phyloP scores from a whole-genome alignment of 2,888 invertebrate genomes.

The Rotaria macrura region DNA sequence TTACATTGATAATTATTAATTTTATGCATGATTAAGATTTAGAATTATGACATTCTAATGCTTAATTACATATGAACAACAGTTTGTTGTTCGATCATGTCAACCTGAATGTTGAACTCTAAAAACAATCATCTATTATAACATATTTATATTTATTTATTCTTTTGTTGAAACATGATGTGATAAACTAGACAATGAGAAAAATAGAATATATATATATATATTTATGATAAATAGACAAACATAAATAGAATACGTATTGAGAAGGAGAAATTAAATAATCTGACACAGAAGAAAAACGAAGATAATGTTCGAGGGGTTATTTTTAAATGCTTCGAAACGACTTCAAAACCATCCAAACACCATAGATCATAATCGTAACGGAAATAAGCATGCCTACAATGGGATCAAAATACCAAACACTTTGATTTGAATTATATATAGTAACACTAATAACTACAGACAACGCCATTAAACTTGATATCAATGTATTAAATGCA shows the following conservation, averaged over 20 bases:
- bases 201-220: background rate
- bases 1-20: too few relatives aligned
- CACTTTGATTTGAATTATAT: background rate
- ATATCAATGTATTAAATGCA: conserved; percentile 7
- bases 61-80: too few relatives aligned
- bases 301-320: background rate
- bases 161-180: too few relatives aligned
- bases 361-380: background rate
- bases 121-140: too few relatives aligned
- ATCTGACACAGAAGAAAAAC: background rate
- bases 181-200: background rate
- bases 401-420: conserved; percentile 3
- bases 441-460: background rate
- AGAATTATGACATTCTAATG: too few relatives aligned
- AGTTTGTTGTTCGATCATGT: too few relatives aligned
- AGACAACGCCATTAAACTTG: background rate
- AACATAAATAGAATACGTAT: background rate
- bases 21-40: too few relatives aligned
- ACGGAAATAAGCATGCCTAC: background rate
- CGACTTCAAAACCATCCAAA: conserved; percentile 1
- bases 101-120: too few relatives aligned
- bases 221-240: background rate
- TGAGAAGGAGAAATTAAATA: background rate
- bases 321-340: background rate
- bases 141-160: too few relatives aligned